Conservation (phyloP, 2,888 invertebrate genomes). For the Creontiades dilutus region DNA sequence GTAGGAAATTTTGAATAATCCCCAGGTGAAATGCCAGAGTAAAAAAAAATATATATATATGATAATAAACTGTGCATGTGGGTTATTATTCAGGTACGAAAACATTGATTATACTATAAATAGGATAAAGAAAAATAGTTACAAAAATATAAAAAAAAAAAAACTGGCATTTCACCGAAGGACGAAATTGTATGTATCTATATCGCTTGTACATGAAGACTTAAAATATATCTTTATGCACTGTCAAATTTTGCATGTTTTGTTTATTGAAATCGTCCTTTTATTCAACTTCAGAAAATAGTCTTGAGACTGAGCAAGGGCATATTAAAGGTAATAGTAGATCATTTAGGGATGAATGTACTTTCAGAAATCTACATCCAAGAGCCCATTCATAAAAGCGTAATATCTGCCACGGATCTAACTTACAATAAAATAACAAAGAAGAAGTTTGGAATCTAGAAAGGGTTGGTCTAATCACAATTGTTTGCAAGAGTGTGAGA, state of each 20-base stretch:
- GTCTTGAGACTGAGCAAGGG: too few relatives aligned
- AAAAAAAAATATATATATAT: slow-evolving; percentile 49
- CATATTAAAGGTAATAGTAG: too few relatives aligned
- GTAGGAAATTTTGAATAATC: slow-evolving; percentile 54
- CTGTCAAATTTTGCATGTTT: slow-evolving; percentile 76
- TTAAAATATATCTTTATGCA: slow-evolving; percentile 88
- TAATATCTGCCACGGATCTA: too few relatives aligned
- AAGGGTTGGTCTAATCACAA: too few relatives aligned
- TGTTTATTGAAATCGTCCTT: background rate
- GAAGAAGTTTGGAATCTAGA: too few relatives aligned
- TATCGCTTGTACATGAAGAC: slow-evolving; percentile 87
- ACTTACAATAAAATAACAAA: too few relatives aligned
- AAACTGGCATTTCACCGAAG: slow-evolving; percentile 64
- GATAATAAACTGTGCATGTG: background rate
- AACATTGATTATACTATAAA: background rate
- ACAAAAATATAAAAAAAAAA: slow-evolving; percentile 70
- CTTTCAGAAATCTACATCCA: too few relatives aligned
- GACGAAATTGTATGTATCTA: slow-evolving; percentile 75
- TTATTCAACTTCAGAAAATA: too few relatives aligned
- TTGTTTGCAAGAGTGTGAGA: too few relatives aligned
- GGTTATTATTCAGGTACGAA: slow-evolving; percentile 72
- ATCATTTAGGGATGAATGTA: too few relatives aligned
- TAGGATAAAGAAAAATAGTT: background rate
- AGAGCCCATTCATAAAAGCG: too few relatives aligned
- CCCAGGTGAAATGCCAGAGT: slow-evolving; percentile 57